A percentile compares a stretch with the other conserved stretches of the same genome.
Evolutionary conservation across 2,797 vertebrate genomes (phyloP).

Genomic region (Protonibea diacanthus): DNA sequence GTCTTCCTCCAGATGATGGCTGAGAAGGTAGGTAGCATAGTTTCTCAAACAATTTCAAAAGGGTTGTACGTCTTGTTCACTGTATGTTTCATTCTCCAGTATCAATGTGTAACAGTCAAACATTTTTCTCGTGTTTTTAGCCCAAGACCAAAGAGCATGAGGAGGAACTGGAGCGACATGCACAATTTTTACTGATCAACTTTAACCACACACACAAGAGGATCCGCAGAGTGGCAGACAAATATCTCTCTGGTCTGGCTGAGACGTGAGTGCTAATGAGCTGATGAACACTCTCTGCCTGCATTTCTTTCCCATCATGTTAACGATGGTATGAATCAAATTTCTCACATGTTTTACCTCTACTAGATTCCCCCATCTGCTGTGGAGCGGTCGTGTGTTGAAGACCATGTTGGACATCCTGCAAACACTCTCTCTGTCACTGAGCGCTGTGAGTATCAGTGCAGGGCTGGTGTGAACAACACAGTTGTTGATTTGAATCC

Average conservation of each 20-base stretch:
- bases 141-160: conserved; percentile 98
- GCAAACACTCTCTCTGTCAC: conserved; percentile 90
- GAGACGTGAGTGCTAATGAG: conserved; percentile 90
- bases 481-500: not conserved
- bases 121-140: conserved; percentile 75
- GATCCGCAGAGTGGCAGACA: conserved; percentile 97
- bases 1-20: conserved; percentile 99
- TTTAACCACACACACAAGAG: conserved; percentile 99
- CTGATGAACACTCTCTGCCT: not conserved
- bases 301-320: not conserved
- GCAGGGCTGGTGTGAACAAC: not conserved
- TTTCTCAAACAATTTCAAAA: not conserved
- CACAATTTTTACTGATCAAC: conserved; percentile 96
- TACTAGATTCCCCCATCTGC: conserved; percentile 94
- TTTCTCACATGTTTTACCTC: conserved; percentile 3
- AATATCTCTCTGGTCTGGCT: conserved; percentile 97
- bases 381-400: conserved; percentile 97
- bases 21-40: conserved; percentile 88
- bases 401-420: conserved; percentile 99
- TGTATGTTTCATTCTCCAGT: not conserved
- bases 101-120: not conserved
- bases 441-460: conserved; percentile 91
- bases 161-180: conserved; percentile 95
- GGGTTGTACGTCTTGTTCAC: not conserved
- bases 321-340: not conserved